Evolutionary conservation across 2,888 invertebrate genomes (phyloP).

Genomic region (Cryptocephalus moraei): DNA sequence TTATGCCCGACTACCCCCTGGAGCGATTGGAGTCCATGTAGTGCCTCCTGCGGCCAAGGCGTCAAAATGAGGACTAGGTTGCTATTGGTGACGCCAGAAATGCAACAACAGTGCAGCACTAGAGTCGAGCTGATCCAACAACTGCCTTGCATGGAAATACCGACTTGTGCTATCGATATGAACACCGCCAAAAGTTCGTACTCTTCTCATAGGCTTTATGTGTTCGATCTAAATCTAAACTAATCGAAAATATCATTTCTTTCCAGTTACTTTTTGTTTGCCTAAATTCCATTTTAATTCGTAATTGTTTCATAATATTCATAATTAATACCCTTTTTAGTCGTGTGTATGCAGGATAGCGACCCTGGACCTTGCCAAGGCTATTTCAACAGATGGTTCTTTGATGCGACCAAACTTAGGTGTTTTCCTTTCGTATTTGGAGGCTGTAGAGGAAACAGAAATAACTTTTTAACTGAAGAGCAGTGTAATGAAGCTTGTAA

Average conservation of each 20-base stretch:
- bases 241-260: too few relatives aligned
- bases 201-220: neutral
- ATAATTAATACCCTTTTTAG: constrained; percentile 36
- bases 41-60: constrained; percentile 79
- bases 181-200: constrained; percentile 53
- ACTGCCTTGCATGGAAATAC: constrained; percentile 53
- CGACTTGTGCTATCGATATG: constrained; percentile 62
- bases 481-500: constrained; percentile 68
- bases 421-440: constrained; percentile 86
- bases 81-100: constrained; percentile 52
- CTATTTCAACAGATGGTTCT: constrained; percentile 80
- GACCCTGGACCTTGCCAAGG: constrained; percentile 84
- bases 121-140: constrained; percentile 68
- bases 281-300: neutral
- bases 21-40: constrained; percentile 90
- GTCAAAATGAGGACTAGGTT: constrained; percentile 63
- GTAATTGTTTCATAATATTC: neutral
- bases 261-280: too few relatives aligned
- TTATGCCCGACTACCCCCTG: constrained; percentile 74
- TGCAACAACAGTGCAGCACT: constrained; percentile 54
- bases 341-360: constrained; percentile 69
- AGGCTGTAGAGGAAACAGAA: constrained; percentile 81
- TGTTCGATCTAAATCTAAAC: too few relatives aligned
- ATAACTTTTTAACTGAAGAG: constrained; percentile 75
- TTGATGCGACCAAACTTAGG: constrained; percentile 58